Percentiles rank a stretch among this genome's conserved stretches.
These are phyloP conservation scores for Bubo scandiacus DNA, from an alignment of 2,113 vertebrate species.

Conservation along the genomic window DNA sequence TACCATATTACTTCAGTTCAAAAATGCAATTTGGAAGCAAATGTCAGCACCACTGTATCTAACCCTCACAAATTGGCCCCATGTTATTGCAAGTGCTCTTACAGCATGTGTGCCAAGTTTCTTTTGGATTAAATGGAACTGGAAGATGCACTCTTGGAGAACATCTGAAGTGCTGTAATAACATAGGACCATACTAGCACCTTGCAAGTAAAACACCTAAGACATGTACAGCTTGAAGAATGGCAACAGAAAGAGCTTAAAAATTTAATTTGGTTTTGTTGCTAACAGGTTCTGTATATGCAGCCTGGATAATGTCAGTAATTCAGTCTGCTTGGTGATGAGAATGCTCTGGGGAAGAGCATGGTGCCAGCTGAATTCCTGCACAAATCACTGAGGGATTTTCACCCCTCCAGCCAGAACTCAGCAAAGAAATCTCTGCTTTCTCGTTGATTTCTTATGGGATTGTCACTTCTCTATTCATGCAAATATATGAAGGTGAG, in stretches of 20 bases:
- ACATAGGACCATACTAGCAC: background rate
- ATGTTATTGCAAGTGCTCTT: background rate
- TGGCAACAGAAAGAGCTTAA: background rate
- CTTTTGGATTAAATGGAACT: background rate
- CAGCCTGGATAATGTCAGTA: background rate
- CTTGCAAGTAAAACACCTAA: background rate
- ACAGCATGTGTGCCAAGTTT: background rate
- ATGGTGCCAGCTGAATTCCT: background rate
- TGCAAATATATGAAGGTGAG: background rate
- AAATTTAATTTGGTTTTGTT: background rate
- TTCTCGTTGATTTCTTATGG: background rate
- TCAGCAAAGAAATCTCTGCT: background rate
- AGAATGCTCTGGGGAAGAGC: background rate
- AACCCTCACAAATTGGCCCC: background rate
- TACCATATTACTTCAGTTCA: background rate
- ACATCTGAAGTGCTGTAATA: background rate
- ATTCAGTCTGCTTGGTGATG: background rate
- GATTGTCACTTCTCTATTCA: background rate
- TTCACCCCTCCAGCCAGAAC: background rate
- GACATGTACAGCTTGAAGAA: background rate
- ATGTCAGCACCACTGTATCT: background rate
- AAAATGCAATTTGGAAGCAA: background rate
- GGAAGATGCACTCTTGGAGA: background rate
- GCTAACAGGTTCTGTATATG: background rate
- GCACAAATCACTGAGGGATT: background rate